Evolutionary conservation across 2,797 vertebrate genomes (phyloP).

Genomic region (Mastacembelus armatus): DNA sequence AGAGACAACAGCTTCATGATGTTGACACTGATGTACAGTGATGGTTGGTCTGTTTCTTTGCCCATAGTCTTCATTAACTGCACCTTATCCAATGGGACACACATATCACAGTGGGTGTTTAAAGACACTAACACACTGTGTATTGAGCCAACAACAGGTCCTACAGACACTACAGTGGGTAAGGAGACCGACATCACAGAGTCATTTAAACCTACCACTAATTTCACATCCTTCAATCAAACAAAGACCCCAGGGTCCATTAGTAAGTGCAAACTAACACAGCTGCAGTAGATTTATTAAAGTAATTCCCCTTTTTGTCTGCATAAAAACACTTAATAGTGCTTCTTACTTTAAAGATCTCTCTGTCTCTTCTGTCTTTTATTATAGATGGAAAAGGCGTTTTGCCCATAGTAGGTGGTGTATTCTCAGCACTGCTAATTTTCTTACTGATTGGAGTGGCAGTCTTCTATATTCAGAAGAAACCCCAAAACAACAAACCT

Average conservation of each 20-base stretch:
- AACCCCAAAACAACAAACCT: slow-evolving; percentile 33
- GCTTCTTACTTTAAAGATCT: not conserved
- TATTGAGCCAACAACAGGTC: slow-evolving; percentile 1
- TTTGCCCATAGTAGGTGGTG: not conserved
- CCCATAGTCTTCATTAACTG: slow-evolving; percentile 48
- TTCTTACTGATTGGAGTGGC: slow-evolving; percentile 28
- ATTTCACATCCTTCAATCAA: slow-evolving; percentile 9
- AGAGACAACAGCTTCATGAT: no score
- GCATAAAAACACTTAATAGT: not conserved
- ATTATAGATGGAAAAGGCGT: fast-evolving
- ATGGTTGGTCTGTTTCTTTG: no score
- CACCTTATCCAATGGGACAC: slow-evolving; percentile 30
- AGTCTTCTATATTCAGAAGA: slow-evolving; percentile 31
- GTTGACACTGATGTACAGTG: no score
- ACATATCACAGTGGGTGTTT: slow-evolving; percentile 39
- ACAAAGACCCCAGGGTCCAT: not conserved
- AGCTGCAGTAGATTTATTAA: slow-evolving; percentile 2
- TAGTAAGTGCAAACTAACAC: slow-evolving; percentile 57
- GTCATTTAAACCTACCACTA: slow-evolving; percentile 27
- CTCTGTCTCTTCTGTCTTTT: slow-evolving; percentile 14
- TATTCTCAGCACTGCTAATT: slow-evolving; percentile 32
- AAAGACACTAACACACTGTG: slow-evolving; percentile 40
- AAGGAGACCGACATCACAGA: slow-evolving; percentile 36
- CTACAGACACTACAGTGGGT: slow-evolving; percentile 9
- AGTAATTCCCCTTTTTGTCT: not conserved